phyloP scores from a whole-genome alignment of 30 jellyfish, hydroid and myxozoan genomes.

The Euphysa ruthae region DNA sequence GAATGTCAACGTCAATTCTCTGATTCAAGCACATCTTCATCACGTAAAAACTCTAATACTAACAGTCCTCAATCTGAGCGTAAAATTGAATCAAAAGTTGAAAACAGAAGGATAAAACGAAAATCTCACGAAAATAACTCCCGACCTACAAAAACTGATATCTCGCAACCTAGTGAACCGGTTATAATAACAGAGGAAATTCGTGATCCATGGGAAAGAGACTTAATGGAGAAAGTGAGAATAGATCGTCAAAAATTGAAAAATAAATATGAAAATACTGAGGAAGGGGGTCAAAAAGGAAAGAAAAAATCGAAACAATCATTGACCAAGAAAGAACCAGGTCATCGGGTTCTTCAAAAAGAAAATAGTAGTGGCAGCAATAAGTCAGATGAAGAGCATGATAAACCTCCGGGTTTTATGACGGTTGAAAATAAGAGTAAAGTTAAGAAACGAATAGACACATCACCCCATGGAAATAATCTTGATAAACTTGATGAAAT shows the following conservation, averaged over 20 bases:
- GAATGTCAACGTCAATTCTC: constrained; percentile 17
- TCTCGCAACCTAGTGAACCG: constrained; percentile 17
- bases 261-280: constrained; percentile 7
- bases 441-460: constrained; percentile 12
- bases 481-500: constrained; percentile 86
- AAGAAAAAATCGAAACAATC: constrained; percentile 8
- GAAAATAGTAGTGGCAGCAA: constrained; percentile 12
- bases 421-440: constrained; percentile 19
- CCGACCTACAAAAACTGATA: not conserved
- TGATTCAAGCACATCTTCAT: constrained; percentile 27
- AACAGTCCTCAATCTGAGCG: constrained; percentile 21
- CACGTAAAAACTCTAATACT: constrained; percentile 28
- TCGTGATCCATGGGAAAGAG: constrained; percentile 17
- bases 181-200: constrained; percentile 9
- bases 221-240: not conserved
- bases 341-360: constrained; percentile 13
- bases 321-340: not conserved
- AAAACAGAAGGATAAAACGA: constrained; percentile 5
- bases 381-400: constrained; percentile 13
- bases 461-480: constrained; percentile 11
- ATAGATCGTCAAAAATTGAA: constrained; percentile 12
- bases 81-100: constrained; percentile 17
- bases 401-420: constrained; percentile 26
- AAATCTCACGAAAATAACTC: constrained; percentile 10
- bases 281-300: constrained; percentile 24